Percentiles rank a stretch among this genome's conserved stretches.
phyloP scores from a whole-genome alignment of 2,888 invertebrate genomes.

The Lacanobia oleracea region DNA sequence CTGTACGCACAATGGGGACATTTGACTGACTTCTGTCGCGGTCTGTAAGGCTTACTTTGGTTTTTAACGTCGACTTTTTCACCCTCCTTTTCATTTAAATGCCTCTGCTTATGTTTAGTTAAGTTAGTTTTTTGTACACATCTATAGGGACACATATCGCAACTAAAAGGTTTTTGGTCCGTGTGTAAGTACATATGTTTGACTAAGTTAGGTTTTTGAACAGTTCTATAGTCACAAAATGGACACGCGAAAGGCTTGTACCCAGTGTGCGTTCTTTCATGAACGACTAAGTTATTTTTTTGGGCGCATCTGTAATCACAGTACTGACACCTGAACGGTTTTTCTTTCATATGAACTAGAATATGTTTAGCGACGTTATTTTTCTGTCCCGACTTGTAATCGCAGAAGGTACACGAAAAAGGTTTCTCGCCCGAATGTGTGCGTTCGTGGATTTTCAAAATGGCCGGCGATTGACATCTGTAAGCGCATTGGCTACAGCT shows the following conservation, averaged over 20 bases:
- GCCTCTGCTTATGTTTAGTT: slow-evolving; percentile 87
- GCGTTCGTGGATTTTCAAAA: slow-evolving; percentile 87
- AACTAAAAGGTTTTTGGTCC: slow-evolving; percentile 87
- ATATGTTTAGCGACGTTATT: slow-evolving; percentile 89
- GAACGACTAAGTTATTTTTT: slow-evolving; percentile 88
- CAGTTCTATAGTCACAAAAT: slow-evolving; percentile 87
- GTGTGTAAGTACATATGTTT: slow-evolving; percentile 90
- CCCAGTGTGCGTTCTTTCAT: slow-evolving; percentile 88
- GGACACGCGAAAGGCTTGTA: slow-evolving; percentile 88
- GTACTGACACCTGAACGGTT: slow-evolving; percentile 87
- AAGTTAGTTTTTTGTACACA: slow-evolving; percentile 89
- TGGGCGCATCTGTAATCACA: slow-evolving; percentile 89
- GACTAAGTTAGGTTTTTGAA: slow-evolving; percentile 88
- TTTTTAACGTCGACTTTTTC: slow-evolving; percentile 78
- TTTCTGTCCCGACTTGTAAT: slow-evolving; percentile 88
- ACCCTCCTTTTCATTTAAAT: slow-evolving; percentile 83
- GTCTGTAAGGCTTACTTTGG: slow-evolving; percentile 82
- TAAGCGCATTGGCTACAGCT: slow-evolving; percentile 85
- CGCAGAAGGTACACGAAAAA: slow-evolving; percentile 86
- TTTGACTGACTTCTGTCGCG: slow-evolving; percentile 85
- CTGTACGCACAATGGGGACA: slow-evolving; percentile 84
- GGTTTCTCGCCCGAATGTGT: slow-evolving; percentile 88
- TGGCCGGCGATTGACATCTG: slow-evolving; percentile 88
- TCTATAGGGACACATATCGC: slow-evolving; percentile 86
- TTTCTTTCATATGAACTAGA: slow-evolving; percentile 88